Evolutionary conservation across 2,113 vertebrate genomes (phyloP), one percentile per base, ranked within the genome.

Genomic region (Aphelocoma coerulescens): DNA sequence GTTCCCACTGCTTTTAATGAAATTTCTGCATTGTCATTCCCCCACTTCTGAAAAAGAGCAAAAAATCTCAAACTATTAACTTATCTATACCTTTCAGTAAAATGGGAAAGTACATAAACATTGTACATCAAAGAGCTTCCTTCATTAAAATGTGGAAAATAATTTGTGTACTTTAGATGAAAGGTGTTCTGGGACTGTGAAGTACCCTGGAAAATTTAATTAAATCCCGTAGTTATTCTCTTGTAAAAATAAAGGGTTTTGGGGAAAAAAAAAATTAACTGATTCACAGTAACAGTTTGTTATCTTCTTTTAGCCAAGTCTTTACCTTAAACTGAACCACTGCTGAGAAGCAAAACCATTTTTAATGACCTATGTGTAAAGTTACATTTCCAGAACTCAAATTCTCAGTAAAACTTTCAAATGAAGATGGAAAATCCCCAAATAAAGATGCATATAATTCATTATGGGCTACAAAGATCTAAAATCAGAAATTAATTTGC

Each of bases 71-170:
- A 95, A 89, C 81, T 79, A 72, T 89, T 94, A 94, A 93, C 62
- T 96, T 93, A 85, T 26, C 87, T 88, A 28, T 37, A 82, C 84
- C 41, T 76, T 61, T 73, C 84, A 69, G 58, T 82, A 87, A 95
- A 95, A 93, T 6, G 11, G 67, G 62, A 91, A 97, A 93, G 81
- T 69, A 82, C 66, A 79, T 51, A 91, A 75, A 66, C 1, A 22
- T 11, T 61, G 41, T 57, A 95, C 89, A 95, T 97, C 95, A 97
- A 95, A 96, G 94, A 69, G 37, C 16, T 95, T 78, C 77, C 69
- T 89, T 95, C 94, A 96, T 95, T 95, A 96, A 95, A 95, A 94
- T 94, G 66, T 89, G 78, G 79, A 89, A 94, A 96, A 94, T 93
- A 91, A 94, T 88, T 91, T 96, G 69, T 95, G 89, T 88, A 89